Conservation (phyloP, 2,888 invertebrate species). For the Mesochorus sp. region DNA sequence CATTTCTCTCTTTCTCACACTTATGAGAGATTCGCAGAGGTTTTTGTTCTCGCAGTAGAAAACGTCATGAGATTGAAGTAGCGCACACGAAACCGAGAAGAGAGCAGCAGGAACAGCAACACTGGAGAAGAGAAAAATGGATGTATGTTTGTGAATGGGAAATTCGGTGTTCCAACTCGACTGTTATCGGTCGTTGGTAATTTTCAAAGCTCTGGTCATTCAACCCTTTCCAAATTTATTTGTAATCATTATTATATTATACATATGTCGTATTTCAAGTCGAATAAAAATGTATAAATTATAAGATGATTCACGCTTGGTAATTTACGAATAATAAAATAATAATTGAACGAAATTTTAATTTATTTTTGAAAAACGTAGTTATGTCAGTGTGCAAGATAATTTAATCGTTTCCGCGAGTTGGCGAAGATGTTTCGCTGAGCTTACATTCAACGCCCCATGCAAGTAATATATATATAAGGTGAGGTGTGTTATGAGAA, state of each 20-base stretch:
- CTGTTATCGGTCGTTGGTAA: neutral
- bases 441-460: neutral
- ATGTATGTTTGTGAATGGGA: neutral
- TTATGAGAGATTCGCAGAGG: neutral
- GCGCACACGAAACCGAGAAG: constrained; percentile 9
- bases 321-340: no score
- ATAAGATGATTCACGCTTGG: no score
- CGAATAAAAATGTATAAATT: no score
- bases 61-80: neutral
- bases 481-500: neutral
- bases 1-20: constrained; percentile 20
- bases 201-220: no score
- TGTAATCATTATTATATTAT: no score
- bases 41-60: neutral
- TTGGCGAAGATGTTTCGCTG: no score
- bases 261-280: no score
- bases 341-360: no score
- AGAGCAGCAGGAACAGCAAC: constrained; percentile 7
- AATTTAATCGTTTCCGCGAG: no score
- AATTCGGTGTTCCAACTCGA: neutral
- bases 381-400: no score
- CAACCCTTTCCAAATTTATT: no score
- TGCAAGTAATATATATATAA: neutral
- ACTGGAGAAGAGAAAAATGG: neutral
- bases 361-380: no score